phyloP scores from a whole-genome alignment of 2,888 invertebrate species.

The Epistrophe eligans region DNA sequence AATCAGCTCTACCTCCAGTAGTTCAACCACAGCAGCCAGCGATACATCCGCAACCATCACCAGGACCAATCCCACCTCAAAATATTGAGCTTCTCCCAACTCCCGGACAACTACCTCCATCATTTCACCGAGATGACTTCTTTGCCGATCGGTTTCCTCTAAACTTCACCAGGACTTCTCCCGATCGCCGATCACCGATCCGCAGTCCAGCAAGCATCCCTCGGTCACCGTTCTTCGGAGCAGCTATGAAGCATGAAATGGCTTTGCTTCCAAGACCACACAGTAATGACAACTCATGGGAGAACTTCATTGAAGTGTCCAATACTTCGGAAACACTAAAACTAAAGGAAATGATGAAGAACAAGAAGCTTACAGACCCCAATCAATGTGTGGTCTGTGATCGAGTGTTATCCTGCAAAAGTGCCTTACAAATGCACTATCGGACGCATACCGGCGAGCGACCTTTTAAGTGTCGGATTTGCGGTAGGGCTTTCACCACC shows the following conservation, averaged over 20 bases:
- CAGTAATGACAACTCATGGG: conserved; percentile 98
- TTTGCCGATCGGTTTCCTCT: conserved; percentile 81
- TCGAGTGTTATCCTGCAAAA: conserved; percentile 97
- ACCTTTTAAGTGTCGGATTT: conserved; percentile 98
- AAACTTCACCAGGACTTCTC: conserved; percentile 82
- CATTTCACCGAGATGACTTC: conserved; percentile 82
- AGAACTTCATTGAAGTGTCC: conserved; percentile 96
- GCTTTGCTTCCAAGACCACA: conserved; percentile 90
- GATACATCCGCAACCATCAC: conserved; percentile 84
- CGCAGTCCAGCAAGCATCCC: conserved; percentile 83
- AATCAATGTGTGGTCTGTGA: conserved; percentile 99
- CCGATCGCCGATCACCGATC: conserved; percentile 82
- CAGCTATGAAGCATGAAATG: conserved; percentile 83
- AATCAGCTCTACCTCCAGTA: conserved; percentile 82
- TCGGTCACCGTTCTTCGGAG: conserved; percentile 83
- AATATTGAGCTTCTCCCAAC: conserved; percentile 82
- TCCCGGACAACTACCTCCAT: conserved; percentile 81
- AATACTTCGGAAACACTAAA: conserved; percentile 97
- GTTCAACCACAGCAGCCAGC: conserved; percentile 82
- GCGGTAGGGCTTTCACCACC: conserved; percentile 98
- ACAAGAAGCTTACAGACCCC: conserved; percentile 97
- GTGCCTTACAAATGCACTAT: conserved; percentile 99
- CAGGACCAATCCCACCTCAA: conserved; percentile 85
- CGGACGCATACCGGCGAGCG: conserved; percentile 85
- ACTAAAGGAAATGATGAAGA: conserved; percentile 98